Conservation (phyloP, 2,113 vertebrate species). For the Hydropotes inermis region DNA sequence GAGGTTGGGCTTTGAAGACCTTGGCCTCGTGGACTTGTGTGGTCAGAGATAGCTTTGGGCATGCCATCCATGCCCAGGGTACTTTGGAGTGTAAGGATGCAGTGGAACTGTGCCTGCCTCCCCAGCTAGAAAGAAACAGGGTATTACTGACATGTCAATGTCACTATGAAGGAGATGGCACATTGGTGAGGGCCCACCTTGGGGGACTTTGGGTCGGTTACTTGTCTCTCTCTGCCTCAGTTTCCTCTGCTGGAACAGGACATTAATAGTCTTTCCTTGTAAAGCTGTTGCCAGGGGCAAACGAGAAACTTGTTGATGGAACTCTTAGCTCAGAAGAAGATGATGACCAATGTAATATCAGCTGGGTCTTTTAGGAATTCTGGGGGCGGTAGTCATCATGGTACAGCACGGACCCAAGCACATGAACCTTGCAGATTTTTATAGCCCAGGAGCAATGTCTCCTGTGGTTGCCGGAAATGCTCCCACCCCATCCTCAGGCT, state of each 20-base stretch:
- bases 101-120: rapidly evolving
- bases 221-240: neutral
- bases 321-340: neutral
- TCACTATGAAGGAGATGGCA: rapidly evolving
- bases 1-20: neutral
- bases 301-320: neutral
- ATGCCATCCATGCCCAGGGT: rapidly evolving
- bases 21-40: neutral
- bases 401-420: rapidly evolving
- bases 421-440: neutral
- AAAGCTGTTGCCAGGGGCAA: neutral
- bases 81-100: neutral
- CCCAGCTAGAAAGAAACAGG: neutral
- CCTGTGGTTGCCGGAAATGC: rapidly evolving
- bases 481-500: neutral
- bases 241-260: neutral
- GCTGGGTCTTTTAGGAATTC: neutral
- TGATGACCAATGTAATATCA: rapidly evolving
- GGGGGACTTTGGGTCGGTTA: neutral
- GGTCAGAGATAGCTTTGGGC: neutral
- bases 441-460: neutral
- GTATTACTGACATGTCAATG: neutral
- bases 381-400: too few species aligned
- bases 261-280: neutral
- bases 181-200: neutral